Conservation (phyloP, 2,888 invertebrate species). For the Bruchidius siliquastri region DNA sequence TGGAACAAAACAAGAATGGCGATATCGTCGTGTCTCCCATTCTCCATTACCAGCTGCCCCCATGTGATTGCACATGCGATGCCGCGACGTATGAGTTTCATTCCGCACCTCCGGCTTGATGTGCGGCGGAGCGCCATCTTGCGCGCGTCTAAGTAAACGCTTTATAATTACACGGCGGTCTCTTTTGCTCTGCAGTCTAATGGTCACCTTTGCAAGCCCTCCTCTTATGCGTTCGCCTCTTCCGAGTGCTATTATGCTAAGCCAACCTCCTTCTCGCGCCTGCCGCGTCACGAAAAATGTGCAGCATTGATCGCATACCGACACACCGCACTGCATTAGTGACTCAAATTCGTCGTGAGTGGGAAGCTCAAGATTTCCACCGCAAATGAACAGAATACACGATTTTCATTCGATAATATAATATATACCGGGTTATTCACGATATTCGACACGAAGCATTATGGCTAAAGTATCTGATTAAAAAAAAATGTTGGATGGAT, state of each 20-base stretch:
- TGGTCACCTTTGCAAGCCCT: background rate
- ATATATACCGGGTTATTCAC: no score
- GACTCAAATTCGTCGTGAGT: background rate
- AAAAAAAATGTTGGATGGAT: no score
- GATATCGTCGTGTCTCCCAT: no score
- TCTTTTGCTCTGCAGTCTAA: background rate
- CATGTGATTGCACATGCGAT: background rate
- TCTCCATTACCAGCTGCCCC: no score
- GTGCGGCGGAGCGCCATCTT: conserved; percentile 1
- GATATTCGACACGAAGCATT: no score
- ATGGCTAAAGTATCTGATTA: no score
- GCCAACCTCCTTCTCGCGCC: background rate
- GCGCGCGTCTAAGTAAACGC: background rate
- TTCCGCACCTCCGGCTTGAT: background rate
- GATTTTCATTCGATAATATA: no score
- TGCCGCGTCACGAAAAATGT: background rate
- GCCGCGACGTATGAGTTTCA: background rate
- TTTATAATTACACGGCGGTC: conserved; percentile 3
- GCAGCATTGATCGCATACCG: background rate
- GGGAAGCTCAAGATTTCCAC: background rate
- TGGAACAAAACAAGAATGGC: no score
- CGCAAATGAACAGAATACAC: background rate
- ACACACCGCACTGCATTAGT: background rate
- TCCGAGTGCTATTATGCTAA: background rate
- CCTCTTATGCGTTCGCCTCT: background rate